Evolutionary conservation across 2,797 vertebrate species (phyloP).

Genomic region (Oreortyx pictus): DNA sequence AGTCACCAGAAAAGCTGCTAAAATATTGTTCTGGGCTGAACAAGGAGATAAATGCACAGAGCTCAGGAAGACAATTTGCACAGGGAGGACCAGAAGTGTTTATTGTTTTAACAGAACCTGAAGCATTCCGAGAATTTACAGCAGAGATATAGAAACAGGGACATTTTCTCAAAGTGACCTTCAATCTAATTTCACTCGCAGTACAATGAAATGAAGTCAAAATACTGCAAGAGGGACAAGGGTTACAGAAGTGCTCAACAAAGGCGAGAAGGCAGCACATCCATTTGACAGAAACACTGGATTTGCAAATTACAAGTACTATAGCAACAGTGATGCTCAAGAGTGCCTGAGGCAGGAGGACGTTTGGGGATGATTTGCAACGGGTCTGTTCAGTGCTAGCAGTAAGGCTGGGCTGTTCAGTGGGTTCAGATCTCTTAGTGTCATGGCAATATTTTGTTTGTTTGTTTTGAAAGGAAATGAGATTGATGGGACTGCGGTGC

Average conservation of each 20-base stretch:
- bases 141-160: background rate
- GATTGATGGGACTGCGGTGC: background rate
- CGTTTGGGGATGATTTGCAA: background rate
- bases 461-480: background rate
- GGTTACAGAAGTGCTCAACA: background rate
- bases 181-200: background rate
- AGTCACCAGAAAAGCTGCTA: slow-evolving; percentile 4
- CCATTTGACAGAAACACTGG: background rate
- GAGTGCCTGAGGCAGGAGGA: background rate
- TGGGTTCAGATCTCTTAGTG: background rate
- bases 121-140: background rate
- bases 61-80: background rate
- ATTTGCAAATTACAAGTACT: background rate
- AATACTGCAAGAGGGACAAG: background rate
- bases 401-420: background rate
- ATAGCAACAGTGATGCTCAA: background rate
- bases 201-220: background rate
- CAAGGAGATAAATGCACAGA: background rate
- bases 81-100: background rate
- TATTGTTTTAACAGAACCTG: slow-evolving; percentile 1
- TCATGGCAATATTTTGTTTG: background rate
- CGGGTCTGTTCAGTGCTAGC: background rate
- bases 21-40: slow-evolving; percentile 1
- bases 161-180: background rate
- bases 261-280: background rate